phyloP scores from a whole-genome alignment of 2,113 vertebrate genomes.

The Prolemur simus region DNA sequence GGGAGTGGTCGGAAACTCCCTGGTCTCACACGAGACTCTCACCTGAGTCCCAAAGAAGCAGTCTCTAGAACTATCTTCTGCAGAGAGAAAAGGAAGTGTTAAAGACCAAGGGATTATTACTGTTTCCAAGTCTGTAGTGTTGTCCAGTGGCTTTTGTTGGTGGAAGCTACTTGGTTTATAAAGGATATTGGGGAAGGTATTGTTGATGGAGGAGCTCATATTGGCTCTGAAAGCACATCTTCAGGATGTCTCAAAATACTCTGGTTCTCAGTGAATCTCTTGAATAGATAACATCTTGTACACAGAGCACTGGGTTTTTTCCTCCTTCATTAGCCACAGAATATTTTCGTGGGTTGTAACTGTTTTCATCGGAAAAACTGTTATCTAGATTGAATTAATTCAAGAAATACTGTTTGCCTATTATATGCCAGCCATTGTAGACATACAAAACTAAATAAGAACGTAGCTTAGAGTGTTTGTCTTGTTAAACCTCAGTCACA shows the following conservation, averaged over 20 bases:
- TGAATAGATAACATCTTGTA: not conserved
- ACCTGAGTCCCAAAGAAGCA: too few species aligned
- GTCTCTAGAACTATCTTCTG: not conserved
- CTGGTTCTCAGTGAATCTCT: not conserved
- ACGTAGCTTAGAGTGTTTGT: not conserved
- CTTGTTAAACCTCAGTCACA: not conserved
- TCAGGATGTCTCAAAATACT: too few species aligned
- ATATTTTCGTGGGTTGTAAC: not conserved
- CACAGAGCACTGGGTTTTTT: not conserved
- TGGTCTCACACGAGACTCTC: not conserved
- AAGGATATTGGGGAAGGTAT: not conserved
- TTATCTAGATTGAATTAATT: not conserved
- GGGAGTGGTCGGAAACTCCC: rapidly evolving
- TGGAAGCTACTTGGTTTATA: not conserved
- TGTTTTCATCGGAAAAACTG: not conserved
- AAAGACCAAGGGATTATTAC: not conserved
- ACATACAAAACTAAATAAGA: not conserved
- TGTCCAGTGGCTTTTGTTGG: rapidly evolving
- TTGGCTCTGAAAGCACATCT: not conserved
- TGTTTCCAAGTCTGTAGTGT: too few species aligned
- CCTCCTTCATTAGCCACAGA: not conserved
- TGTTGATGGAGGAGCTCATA: not conserved
- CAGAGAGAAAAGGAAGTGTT: not conserved
- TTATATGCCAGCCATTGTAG: not conserved
- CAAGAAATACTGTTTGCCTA: not conserved